phyloP scores from a whole-genome alignment of 2,797 vertebrate genomes.

The Toxotes lorentzi region DNA sequence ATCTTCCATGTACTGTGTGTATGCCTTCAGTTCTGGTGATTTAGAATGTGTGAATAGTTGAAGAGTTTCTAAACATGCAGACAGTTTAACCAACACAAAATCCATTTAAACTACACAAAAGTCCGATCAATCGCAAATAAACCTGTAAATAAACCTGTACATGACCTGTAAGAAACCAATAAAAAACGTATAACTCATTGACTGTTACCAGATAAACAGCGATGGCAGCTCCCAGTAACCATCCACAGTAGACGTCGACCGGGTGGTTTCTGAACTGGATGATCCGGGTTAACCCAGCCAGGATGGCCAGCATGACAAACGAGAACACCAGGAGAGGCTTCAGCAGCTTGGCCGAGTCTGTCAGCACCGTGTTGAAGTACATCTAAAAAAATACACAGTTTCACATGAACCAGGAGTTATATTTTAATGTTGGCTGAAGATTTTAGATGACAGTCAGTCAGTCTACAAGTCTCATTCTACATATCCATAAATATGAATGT shows the following conservation, averaged over 20 bases:
- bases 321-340: conserved; percentile 95
- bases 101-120: background rate
- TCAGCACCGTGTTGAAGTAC: conserved; percentile 97
- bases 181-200: background rate
- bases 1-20: too few relatives aligned
- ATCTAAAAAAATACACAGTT: conserved; percentile 84
- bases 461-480: background rate
- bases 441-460: background rate
- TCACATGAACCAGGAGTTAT: background rate
- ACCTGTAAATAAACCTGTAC: too few relatives aligned
- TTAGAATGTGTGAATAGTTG: too few relatives aligned
- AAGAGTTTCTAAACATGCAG: background rate
- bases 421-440: background rate
- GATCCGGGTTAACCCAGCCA: conserved; percentile 93
- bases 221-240: conserved; percentile 92
- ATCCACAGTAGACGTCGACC: conserved; percentile 95
- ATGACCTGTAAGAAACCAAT: background rate
- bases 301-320: conserved; percentile 94
- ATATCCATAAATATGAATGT: background rate
- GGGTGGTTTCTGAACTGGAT: conserved; percentile 96
- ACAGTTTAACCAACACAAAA: background rate
- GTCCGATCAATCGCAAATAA: background rate
- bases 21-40: too few relatives aligned
- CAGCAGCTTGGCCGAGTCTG: conserved; percentile 95
- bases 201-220: conserved; percentile 93